Conservation (phyloP, 2,888 invertebrate species). For the Vannuccia rotundouncinata region DNA sequence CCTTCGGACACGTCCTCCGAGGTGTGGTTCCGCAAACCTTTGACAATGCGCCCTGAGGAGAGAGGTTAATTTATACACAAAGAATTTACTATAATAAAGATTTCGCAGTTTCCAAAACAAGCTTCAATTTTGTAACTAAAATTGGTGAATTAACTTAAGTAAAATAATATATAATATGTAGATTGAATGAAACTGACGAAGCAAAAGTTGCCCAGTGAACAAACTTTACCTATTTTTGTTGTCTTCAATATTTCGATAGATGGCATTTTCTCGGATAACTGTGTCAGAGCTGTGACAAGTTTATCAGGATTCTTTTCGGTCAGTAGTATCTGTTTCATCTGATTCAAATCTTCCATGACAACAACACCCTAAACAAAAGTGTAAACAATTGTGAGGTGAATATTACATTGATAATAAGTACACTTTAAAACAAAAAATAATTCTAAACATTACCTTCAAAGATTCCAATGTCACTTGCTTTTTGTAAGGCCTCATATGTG, state of each 20-base stretch:
- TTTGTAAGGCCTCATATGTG: not conserved
- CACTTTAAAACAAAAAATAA: not conserved
- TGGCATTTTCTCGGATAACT: not conserved
- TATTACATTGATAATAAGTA: not conserved
- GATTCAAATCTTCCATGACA: not conserved
- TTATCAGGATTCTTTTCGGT: not conserved
- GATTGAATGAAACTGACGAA: too few species aligned
- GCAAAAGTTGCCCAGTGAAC: too few species aligned
- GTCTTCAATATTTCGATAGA: not conserved
- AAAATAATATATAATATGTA: too few species aligned
- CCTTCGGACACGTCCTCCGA: not conserved
- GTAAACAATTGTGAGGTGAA: not conserved
- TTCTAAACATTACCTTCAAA: not conserved
- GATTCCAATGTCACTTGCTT: not conserved
- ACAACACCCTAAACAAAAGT: not conserved
- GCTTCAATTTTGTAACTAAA: too few species aligned
- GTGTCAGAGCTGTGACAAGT: not conserved
- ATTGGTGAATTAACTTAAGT: too few species aligned
- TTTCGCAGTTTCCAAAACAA: too few species aligned
- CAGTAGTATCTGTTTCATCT: not conserved
- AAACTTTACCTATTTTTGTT: not conserved
- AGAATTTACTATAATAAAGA: not conserved
- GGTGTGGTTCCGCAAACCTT: not conserved
- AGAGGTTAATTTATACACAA: too few species aligned
- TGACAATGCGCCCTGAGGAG: not conserved